Evolutionary conservation across 2,888 invertebrate genomes (phyloP).

Genomic region (Nebria brevicollis): DNA sequence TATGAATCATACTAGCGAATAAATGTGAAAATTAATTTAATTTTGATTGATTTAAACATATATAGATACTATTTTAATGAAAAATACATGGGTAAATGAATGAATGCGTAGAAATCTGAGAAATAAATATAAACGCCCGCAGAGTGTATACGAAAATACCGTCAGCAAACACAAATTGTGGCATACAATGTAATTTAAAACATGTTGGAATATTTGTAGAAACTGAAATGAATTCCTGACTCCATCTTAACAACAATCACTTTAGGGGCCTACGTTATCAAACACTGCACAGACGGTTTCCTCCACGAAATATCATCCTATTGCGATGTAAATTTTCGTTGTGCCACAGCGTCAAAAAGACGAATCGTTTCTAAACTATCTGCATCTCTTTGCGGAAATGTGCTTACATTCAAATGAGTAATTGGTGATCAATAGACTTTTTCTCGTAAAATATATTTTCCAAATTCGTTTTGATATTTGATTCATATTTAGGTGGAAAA

Average conservation of each 20-base stretch:
- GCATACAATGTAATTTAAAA: neutral
- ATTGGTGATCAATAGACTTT: conserved; percentile 50
- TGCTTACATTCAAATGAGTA: conserved; percentile 30
- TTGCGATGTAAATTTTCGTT: conserved; percentile 39
- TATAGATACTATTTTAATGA: too few species aligned
- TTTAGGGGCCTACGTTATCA: neutral
- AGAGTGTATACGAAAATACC: too few species aligned
- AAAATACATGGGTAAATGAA: too few species aligned
- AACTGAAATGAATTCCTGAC: neutral
- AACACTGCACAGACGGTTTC: neutral
- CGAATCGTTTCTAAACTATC: conserved; percentile 27
- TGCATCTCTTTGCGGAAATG: neutral
- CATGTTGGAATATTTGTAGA: neutral
- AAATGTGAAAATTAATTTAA: too few species aligned
- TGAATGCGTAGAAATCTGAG: too few species aligned
- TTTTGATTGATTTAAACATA: too few species aligned
- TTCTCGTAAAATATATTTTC: neutral
- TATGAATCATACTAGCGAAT: too few species aligned
- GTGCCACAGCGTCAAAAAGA: conserved; percentile 23
- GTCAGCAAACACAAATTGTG: neutral
- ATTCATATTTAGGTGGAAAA: too few species aligned
- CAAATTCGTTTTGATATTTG: too few species aligned
- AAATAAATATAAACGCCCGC: too few species aligned
- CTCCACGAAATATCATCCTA: conserved; percentile 34
- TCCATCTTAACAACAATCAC: conserved; percentile 1